A percentile compares a stretch with the other conserved stretches of the same genome.
Evolutionary conservation across 2,113 vertebrate species (phyloP).

Genomic region (Actenoides hombroni): DNA sequence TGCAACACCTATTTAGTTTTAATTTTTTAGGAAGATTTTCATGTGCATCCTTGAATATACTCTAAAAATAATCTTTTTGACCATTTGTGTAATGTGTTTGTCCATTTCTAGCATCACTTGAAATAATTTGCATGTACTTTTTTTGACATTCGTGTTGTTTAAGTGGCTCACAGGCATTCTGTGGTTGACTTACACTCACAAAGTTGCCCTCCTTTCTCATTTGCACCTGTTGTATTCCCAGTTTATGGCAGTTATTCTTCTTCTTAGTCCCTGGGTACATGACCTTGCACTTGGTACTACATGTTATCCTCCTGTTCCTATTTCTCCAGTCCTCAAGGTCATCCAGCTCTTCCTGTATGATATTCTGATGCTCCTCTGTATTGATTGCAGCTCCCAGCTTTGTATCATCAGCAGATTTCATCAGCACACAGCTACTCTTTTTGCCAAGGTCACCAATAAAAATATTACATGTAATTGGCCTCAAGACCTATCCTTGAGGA

Average conservation of each 20-base stretch:
- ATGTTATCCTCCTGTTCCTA: background rate
- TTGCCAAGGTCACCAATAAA: constrained; percentile 30
- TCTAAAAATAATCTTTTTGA: background rate
- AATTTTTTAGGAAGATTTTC: background rate
- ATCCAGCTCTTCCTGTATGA: background rate
- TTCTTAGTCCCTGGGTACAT: background rate
- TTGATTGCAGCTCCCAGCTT: constrained; percentile 29
- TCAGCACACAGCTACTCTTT: background rate
- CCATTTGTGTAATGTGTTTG: background rate
- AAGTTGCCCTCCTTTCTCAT: background rate
- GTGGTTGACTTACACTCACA: background rate
- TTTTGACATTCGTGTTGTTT: background rate
- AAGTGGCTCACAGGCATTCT: background rate
- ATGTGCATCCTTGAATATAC: background rate
- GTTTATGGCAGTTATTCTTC: background rate
- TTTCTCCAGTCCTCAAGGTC: constrained; percentile 2
- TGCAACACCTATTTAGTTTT: background rate
- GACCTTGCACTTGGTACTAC: background rate
- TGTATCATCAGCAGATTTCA: constrained; percentile 45
- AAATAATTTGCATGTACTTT: background rate
- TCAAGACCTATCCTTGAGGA: constrained; percentile 15
- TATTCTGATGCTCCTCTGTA: background rate
- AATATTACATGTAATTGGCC: background rate
- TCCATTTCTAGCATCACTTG: background rate
- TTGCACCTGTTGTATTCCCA: background rate